Conservation (phyloP, 2,888 invertebrate species). For the Norana najaformis region DNA sequence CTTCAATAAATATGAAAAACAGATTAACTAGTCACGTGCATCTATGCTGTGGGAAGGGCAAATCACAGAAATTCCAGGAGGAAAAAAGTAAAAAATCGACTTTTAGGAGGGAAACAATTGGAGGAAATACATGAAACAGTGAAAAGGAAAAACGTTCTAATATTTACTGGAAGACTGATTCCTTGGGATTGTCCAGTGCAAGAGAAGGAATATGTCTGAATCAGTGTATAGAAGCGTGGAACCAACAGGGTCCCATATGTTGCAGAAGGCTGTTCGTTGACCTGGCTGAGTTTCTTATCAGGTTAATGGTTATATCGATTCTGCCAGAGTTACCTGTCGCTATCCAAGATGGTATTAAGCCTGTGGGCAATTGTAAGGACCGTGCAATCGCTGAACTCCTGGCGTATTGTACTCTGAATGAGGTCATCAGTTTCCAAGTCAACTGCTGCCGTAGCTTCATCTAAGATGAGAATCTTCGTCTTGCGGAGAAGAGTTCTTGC, state of each 20-base stretch:
- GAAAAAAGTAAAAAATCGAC: background rate
- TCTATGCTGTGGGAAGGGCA: background rate
- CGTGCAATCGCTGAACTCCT: constrained; percentile 83
- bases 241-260: no score
- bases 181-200: no score
- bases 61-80: background rate
- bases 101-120: background rate
- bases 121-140: background rate
- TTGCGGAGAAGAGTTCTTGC: constrained; percentile 82
- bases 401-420: constrained; percentile 84
- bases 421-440: constrained; percentile 84
- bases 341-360: constrained; percentile 81
- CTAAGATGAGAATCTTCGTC: constrained; percentile 83
- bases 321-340: constrained; percentile 47
- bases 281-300: background rate
- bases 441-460: constrained; percentile 88
- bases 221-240: no score
- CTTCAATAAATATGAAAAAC: background rate
- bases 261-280: no score
- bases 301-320: background rate
- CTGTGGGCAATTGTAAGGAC: constrained; percentile 90
- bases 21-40: background rate
- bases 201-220: no score
- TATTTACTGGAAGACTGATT: no score
- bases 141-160: no score